Base-by-base conservation (phyloP, 1,140 invertebrate species). In the Drosophila subpulchrella region DNA sequence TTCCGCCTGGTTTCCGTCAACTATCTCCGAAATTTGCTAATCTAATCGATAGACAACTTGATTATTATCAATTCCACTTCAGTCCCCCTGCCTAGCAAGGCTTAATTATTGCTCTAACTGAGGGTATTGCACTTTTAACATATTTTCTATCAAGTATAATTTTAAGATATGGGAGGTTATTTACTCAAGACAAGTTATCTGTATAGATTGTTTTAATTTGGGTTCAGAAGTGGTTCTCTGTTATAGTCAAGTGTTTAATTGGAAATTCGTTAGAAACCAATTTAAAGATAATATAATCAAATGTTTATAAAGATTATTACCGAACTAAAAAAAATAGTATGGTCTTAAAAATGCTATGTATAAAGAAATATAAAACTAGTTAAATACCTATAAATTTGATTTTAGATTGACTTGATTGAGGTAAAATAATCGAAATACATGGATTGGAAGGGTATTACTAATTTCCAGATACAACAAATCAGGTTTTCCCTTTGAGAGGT, bases 41-140 rank as follows among this genome's bases (percentile, higher is more conserved):
- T 86, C 83, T 89, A 89, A 86, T 86, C 83, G 38, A 76, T 68
- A 66, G 73, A 67, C 61, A 58, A 70, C 17, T 24, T 27, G 50
- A 20, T 39, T 39, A 75, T 60, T 83, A 86, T 85, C 81, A 82
- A 82, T 34, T 8, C 5, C 15, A 15, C 10, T 36, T 44, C 24
- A 30, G 12, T 20, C 32, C 30, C 32, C 12, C 50, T 39, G 38
- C 38, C 47, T 54, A 67, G 50, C 44, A 62, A 58, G 17, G 30
- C 6, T 4, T 30, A 48, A 50, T 57, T 30, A 13, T 4, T 30
- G 24, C 47, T 15, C 47, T 48, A 30, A n/a, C 1, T 48, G 3
- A 30, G 47, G 24, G 13, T 48, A n/a, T 10, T 30, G 24, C 47
- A 48, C 1, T 30, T 48, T 48, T 20, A 3, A 6, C 11, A 47